Evolutionary conservation across 2,797 vertebrate species (phyloP), one percentile per base, ranked within the genome.

Genomic region (Rhynchonycteris naso): DNA sequence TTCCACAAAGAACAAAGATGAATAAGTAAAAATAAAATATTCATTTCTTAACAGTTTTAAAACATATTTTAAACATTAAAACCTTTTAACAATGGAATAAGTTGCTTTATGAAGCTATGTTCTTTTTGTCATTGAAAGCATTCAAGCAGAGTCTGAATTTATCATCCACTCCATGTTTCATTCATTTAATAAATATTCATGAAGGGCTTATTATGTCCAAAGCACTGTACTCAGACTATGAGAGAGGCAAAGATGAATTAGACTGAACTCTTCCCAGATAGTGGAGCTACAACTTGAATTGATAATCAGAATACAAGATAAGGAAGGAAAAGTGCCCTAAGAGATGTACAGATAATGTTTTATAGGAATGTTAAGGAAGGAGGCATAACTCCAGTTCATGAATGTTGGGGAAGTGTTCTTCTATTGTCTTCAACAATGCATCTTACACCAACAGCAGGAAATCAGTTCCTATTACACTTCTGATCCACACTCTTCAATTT

Each of bases 141-240:
- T 93, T 95, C 76, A 94, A 88, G 79, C 59, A 91, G 88, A 83
- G 22, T 86, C 30, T 93, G 79, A 92, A 96, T 95, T 95, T 92
- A 84, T 91, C 84, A 96, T 58, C 79, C 65, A 84, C 56, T 81
- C 90, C 58, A 56, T 89, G 91, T 94, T 68, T 97, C 84, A 87
- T 74, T 93, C 38, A 33, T 59, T 93, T 95, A 76, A 94, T 96
- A 96, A 97, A 96, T 97, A 96, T 96, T 94, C 61, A 96, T 95
- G 65, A 71, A 83, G 12, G 58, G 58, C 80, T 91, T 85, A 79
- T 81, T 90, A 78, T 81, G 59, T 68, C 79, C 43, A 90, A 69
- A 72, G 43, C 80, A 66, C 35, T 72, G 38, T 91, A 56, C 91
- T 90, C 47, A 82, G 88, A 94, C 61, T 79, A 58, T 13, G 24